Base-by-base conservation (phyloP, 1,140 invertebrate species). In the Caenorhabditis briggsae region DNA sequence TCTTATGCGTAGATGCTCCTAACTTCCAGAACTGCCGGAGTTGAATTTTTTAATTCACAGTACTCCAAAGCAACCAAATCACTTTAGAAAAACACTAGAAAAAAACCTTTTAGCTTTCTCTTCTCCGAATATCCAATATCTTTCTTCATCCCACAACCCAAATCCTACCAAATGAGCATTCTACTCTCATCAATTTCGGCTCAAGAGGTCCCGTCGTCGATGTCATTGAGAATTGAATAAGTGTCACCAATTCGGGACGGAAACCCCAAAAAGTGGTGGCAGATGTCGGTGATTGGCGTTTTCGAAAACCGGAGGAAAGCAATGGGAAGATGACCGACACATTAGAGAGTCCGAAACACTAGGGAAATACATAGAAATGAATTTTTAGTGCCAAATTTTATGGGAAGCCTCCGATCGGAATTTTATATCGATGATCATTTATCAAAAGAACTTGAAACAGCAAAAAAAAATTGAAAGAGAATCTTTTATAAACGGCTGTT, bases 171-270 rank as follows among this genome's bases (percentile, higher is more conserved):
- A 78, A 50, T 78, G 70, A 78, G 70, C 46, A 78, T 78, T 78
- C 70, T 53, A 50, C 46, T 43, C 18, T 70, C 64, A 70, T 70
- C 64, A 70, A 70, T 70, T 70, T 70, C 41, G 12, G 16, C 64
- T 70, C 70, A 53, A 78, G 70, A 78, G 70, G 20, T 25, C 70
- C 20, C 25, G 41, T 5, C 33, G 5, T 23, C 41, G 3, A n/a
- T 78, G 70, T 78, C 70, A 78, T 78, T 78, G 70, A 78, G 70
- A 78, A 50, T 12, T 46, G 70, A 78, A 78, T 78, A 78, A 78
- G 70, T 78, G 70, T 78, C 46, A 78, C 70, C 70, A 78, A 78
- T 78, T 78, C 70, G n/a, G 70, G 46, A 50, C n/a, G 46, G 64
- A 50, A 78, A 78, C 12, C 70, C 46, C 70, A 78, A 78, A 78